These are phyloP conservation scores for Buceros bicornis DNA, from an alignment of 2,797 vertebrate species.

Conservation along the genomic window DNA sequence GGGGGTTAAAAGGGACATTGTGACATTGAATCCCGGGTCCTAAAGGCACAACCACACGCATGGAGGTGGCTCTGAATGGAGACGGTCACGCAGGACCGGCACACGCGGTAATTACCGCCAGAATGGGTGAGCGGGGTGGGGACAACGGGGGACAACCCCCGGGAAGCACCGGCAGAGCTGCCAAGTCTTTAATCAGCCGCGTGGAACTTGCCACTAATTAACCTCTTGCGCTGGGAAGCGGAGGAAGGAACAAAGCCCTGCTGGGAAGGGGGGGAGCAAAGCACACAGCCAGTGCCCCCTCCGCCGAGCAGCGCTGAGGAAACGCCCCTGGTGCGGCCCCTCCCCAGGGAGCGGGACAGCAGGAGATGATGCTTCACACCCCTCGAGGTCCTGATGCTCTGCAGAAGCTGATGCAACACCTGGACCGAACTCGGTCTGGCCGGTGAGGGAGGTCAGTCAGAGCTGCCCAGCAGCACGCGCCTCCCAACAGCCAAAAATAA, in stretches of 20 bases:
- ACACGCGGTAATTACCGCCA: accelerated
- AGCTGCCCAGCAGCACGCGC: background rate
- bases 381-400: background rate
- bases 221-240: background rate
- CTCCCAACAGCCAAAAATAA: background rate
- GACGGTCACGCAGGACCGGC: accelerated
- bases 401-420: background rate
- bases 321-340: background rate
- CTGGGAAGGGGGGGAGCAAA: background rate
- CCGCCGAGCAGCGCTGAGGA: no score
- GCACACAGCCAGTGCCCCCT: background rate
- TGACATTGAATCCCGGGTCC: background rate
- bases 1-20: background rate
- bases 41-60: no score
- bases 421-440: accelerated
- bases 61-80: no score
- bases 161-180: background rate
- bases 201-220: background rate
- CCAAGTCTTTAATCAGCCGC: background rate
- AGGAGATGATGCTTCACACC: background rate
- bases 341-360: background rate
- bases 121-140: accelerated
- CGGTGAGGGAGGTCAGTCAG: background rate
- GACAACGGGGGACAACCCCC: background rate
- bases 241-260: background rate